A percentile compares a stretch with the other conserved stretches of the same genome.
Evolutionary conservation across 2,797 vertebrate genomes (phyloP).

Genomic region (Neopelma chrysocephalum): DNA sequence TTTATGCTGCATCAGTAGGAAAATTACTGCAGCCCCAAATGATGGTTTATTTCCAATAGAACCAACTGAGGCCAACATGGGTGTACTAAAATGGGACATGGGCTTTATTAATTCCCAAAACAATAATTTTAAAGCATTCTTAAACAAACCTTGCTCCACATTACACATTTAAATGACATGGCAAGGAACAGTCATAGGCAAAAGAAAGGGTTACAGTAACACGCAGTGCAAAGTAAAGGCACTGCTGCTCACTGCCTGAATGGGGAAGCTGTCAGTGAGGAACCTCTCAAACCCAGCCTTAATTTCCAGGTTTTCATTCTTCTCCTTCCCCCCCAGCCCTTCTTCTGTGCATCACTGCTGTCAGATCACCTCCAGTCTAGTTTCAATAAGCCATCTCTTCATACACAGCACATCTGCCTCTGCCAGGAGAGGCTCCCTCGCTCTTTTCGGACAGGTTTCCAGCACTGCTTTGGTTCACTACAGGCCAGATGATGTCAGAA

Average conservation of each 20-base stretch:
- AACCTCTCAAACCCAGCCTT: not conserved
- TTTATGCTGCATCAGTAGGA: not conserved
- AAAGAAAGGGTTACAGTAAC: not conserved
- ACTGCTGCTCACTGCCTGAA: not conserved
- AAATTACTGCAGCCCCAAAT: not conserved
- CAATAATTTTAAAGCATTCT: not conserved
- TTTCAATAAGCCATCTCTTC: not conserved
- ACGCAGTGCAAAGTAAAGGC: not conserved
- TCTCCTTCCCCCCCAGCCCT: not conserved
- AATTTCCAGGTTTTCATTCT: not conserved
- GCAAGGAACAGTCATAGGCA: not conserved
- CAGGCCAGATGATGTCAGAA: fast-evolving
- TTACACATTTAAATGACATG: not conserved
- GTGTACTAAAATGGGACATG: not conserved
- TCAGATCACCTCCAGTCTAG: not conserved
- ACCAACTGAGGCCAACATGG: fast-evolving
- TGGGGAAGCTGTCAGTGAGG: fast-evolving
- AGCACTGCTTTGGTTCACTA: not conserved
- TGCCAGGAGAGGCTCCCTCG: not conserved
- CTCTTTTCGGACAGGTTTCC: not conserved
- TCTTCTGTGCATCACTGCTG: not conserved
- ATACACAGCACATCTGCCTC: not conserved
- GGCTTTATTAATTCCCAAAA: not conserved
- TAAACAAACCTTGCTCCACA: not conserved
- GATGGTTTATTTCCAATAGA: fast-evolving